Conservation (phyloP, 2,888 invertebrate species). For the Leucophenga maculata region DNA sequence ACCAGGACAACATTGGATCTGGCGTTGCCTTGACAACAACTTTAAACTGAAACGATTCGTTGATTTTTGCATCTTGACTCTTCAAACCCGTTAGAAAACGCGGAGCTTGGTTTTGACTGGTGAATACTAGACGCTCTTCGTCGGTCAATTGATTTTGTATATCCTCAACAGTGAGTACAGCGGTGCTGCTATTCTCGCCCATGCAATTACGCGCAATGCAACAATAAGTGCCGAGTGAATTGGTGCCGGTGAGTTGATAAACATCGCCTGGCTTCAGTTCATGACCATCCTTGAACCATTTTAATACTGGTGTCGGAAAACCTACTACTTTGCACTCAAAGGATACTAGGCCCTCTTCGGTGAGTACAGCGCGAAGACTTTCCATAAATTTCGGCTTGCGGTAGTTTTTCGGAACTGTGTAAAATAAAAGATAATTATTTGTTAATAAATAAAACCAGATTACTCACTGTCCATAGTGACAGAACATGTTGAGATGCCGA, state of each 20-base stretch:
- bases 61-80: constrained; percentile 87
- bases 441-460: background rate
- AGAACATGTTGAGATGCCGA: constrained; percentile 82
- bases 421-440: background rate
- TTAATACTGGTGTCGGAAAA: constrained; percentile 88
- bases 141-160: constrained; percentile 91
- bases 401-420: constrained; percentile 90
- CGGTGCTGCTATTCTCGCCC: constrained; percentile 90
- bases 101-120: constrained; percentile 86
- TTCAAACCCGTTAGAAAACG: constrained; percentile 86
- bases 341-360: constrained; percentile 92
- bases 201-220: constrained; percentile 92
- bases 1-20: constrained; percentile 89
- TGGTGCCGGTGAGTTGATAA: constrained; percentile 91
- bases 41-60: constrained; percentile 85
- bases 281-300: constrained; percentile 94
- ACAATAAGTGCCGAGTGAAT: constrained; percentile 90
- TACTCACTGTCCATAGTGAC: constrained; percentile 85
- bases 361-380: constrained; percentile 88
- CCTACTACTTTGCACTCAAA: constrained; percentile 95
- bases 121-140: constrained; percentile 79
- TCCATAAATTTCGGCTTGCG: constrained; percentile 92
- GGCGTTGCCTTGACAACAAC: constrained; percentile 88
- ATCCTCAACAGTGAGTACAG: constrained; percentile 90
- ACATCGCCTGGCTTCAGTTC: constrained; percentile 93